Conservation (phyloP, 2,888 invertebrate genomes). For the Mayetiola destructor region DNA sequence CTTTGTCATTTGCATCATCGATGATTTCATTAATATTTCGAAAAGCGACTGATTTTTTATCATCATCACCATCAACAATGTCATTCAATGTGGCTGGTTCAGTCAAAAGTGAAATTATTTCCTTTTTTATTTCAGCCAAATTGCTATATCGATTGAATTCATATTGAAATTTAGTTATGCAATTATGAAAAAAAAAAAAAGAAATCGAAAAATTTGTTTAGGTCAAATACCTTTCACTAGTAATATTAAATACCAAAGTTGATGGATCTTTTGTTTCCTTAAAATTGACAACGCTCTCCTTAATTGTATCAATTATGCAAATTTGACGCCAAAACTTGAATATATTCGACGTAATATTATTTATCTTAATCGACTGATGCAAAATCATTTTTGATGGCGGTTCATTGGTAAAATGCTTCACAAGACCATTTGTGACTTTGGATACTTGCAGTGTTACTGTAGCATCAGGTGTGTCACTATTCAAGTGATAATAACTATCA, state of each 20-base stretch:
- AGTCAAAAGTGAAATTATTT: conserved; percentile 22
- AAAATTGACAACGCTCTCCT: conserved; percentile 29
- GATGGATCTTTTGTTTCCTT: conserved; percentile 22
- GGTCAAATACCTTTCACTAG: conserved; percentile 23
- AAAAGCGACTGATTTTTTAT: not conserved
- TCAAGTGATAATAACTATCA: conserved; percentile 29
- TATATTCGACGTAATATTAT: conserved; percentile 24
- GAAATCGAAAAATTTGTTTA: not conserved
- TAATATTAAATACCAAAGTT: conserved; percentile 26
- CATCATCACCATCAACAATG: conserved; percentile 22
- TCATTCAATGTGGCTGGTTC: conserved; percentile 26
- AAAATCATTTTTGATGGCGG: conserved; percentile 26
- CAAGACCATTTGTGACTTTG: conserved; percentile 23
- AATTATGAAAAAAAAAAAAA: not conserved
- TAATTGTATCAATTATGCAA: conserved; percentile 27
- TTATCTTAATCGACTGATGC: conserved; percentile 26
- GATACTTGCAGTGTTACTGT: conserved; percentile 26
- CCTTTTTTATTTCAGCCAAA: not conserved
- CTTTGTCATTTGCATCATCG: not conserved
- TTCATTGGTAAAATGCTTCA: conserved; percentile 24
- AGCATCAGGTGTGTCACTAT: conserved; percentile 25
- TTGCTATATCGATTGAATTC: not conserved
- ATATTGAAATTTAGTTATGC: not conserved
- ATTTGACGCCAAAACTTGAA: conserved; percentile 30
- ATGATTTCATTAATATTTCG: not conserved